Percentiles rank a stretch among this genome's conserved stretches.
Evolutionary conservation across 2,888 invertebrate genomes (phyloP).

Genomic region (Keiferia lycopersicella): DNA sequence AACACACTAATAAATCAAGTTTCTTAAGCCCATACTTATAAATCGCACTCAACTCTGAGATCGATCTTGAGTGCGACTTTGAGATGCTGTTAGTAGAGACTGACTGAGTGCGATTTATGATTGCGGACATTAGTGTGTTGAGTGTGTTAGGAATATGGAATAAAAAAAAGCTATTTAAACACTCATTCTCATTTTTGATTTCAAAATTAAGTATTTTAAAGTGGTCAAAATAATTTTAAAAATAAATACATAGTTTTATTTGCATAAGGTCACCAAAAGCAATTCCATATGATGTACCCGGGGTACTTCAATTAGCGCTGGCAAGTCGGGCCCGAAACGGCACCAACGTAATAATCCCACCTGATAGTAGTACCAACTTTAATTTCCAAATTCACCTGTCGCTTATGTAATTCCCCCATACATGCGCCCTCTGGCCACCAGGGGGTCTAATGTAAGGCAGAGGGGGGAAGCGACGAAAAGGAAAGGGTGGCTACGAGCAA

Average conservation of each 20-base stretch:
- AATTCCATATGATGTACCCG: slow-evolving; percentile 26
- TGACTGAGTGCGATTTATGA: no score
- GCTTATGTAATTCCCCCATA: slow-evolving; percentile 73
- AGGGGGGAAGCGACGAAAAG: slow-evolving; percentile 74
- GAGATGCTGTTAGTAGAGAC: no score
- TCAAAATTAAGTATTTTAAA: no score
- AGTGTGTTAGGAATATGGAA: no score
- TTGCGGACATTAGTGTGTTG: no score
- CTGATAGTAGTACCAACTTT: slow-evolving; percentile 63
- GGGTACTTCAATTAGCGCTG: slow-evolving; percentile 32
- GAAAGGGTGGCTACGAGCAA: slow-evolving; percentile 76
- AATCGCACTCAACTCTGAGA: no score
- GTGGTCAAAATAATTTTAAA: no score
- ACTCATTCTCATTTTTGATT: no score
- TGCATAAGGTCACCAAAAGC: slow-evolving; percentile 22
- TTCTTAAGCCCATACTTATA: no score
- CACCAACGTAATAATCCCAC: slow-evolving; percentile 41
- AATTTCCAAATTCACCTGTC: slow-evolving; percentile 80
- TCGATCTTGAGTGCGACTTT: no score
- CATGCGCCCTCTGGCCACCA: slow-evolving; percentile 61
- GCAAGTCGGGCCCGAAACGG: slow-evolving; percentile 33
- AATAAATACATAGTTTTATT: neutral
- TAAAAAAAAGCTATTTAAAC: no score
- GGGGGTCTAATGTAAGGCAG: slow-evolving; percentile 54
- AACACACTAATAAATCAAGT: no score